These are phyloP conservation scores for Geophilus truncorum DNA, from an alignment of 2,888 invertebrate genomes.

Conservation along the genomic window DNA sequence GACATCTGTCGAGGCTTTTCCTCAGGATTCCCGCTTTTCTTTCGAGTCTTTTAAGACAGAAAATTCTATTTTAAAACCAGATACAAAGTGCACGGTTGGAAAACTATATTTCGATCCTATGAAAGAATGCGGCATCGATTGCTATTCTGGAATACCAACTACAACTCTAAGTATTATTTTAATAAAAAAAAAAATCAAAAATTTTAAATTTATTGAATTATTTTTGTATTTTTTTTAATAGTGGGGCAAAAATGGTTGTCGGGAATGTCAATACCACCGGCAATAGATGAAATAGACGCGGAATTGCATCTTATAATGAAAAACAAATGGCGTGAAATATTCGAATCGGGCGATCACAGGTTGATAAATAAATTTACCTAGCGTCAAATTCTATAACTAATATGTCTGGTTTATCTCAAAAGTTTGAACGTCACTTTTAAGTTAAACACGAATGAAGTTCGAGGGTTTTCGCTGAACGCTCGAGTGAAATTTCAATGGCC, in stretches of 20 bases:
- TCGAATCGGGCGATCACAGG: slow-evolving; percentile 42
- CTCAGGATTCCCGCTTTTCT: slow-evolving; percentile 59
- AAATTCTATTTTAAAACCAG: slow-evolving; percentile 43
- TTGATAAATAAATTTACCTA: no score
- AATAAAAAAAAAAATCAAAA: neutral
- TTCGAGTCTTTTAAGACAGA: slow-evolving; percentile 50
- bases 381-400: no score
- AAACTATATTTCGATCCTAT: slow-evolving; percentile 65
- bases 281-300: slow-evolving; percentile 64
- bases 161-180: slow-evolving; percentile 57
- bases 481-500: slow-evolving; percentile 67
- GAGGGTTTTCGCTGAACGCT: slow-evolving; percentile 61
- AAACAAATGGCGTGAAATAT: slow-evolving; percentile 54
- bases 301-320: slow-evolving; percentile 61
- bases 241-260: slow-evolving; percentile 64
- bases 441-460: slow-evolving; percentile 67
- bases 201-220: neutral
- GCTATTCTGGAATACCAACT: slow-evolving; percentile 70
- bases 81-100: slow-evolving; percentile 51
- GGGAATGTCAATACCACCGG: slow-evolving; percentile 60
- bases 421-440: slow-evolving; percentile 67
- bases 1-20: slow-evolving; percentile 59
- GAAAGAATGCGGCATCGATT: slow-evolving; percentile 63
- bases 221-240: slow-evolving; percentile 39
- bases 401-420: no score